phyloP scores from a whole-genome alignment of 37 sponge, comb jelly and placozoan species.

The Cliona cf. orientalis region DNA sequence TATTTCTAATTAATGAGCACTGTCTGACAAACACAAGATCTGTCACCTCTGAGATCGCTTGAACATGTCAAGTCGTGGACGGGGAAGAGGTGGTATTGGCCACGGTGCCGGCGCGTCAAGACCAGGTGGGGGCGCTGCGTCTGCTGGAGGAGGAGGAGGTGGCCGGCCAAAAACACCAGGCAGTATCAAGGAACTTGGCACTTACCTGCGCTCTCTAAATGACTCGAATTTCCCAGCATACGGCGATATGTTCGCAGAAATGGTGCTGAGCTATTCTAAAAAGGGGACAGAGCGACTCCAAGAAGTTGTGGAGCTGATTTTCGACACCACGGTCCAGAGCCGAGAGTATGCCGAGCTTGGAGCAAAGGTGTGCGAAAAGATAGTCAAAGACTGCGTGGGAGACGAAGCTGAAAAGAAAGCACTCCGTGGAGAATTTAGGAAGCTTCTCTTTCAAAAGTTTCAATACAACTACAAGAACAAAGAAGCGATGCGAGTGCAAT shows the following conservation, averaged over 20 bases:
- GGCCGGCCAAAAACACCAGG: slow-evolving; percentile 7
- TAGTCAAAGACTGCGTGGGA: slow-evolving; percentile 2
- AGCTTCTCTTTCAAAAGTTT: slow-evolving; percentile 31
- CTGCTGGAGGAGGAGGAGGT: neutral
- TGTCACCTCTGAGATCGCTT: too few relatives aligned
- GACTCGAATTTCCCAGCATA: slow-evolving; percentile 43
- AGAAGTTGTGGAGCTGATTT: slow-evolving; percentile 50
- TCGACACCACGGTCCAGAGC: slow-evolving; percentile 34
- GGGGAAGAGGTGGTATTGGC: slow-evolving; percentile 41
- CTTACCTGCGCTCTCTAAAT: slow-evolving; percentile 19
- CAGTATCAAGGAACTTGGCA: slow-evolving; percentile 12
- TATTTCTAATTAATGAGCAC: neutral
- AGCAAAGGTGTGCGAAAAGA: slow-evolving; percentile 47
- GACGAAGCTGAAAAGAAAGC: neutral
- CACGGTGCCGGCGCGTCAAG: neutral
- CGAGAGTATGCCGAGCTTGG: slow-evolving; percentile 55
- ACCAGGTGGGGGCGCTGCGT: too few relatives aligned
- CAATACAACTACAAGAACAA: slow-evolving; percentile 50
- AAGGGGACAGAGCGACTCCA: slow-evolving; percentile 18
- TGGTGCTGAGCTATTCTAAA: slow-evolving; percentile 48
- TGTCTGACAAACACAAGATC: neutral
- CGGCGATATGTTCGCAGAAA: slow-evolving; percentile 66
- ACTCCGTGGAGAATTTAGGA: slow-evolving; percentile 26
- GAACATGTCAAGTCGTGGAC: slow-evolving; percentile 56
- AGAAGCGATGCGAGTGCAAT: slow-evolving; percentile 37